Evolutionary conservation across 2,113 vertebrate species (phyloP), one percentile per base, ranked within the genome.

Genomic region (Tringa solitaria): DNA sequence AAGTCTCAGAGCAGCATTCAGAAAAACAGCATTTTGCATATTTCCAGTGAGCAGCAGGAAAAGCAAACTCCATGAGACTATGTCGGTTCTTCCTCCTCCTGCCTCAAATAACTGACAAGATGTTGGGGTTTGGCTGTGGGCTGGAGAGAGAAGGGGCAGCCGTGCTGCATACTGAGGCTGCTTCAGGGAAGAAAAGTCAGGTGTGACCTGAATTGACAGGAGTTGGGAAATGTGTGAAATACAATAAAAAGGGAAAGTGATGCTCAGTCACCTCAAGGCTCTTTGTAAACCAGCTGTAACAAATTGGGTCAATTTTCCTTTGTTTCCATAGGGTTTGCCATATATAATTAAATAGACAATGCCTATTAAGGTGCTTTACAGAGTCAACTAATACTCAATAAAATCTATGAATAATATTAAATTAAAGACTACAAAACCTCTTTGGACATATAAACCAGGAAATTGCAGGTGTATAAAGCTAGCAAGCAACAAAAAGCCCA

Each of bases 341-440:
- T n/a, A 64, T 75, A 28, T 77, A 88, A 94, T 96, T 96, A 90
- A 92, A 77, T 75, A 70, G 50, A 83, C n/a, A 9, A 32, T 39
- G 24, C 37, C 63, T 53, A 80, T 93, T 88, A 88, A 65, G 8
- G 32, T 74, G 85, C 75, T 85, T 92, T 68, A 70, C 46, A 59
- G 73, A 87, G 43, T 73, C 83, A 94, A 76, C 80, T 86, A 78
- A 92, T 67, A 37, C 68, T 61, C 59, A 92, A 59, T 94, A 80
- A 94, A 90, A 89, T 75, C 64, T 41, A 78, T 90, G 85, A 93
- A 95, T 94, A 94, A 89, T 89, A 57, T 74, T 94, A 88, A 91
- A 92, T 88, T 79, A 94, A 90, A 95, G 88, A 74, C 73, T 92
- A 75, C 79, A 63, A 51, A 64, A 94, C 43, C 32, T 80, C 75